Evolutionary conservation across 1,140 invertebrate species (phyloP).

Genomic region (Linepithema humile): DNA sequence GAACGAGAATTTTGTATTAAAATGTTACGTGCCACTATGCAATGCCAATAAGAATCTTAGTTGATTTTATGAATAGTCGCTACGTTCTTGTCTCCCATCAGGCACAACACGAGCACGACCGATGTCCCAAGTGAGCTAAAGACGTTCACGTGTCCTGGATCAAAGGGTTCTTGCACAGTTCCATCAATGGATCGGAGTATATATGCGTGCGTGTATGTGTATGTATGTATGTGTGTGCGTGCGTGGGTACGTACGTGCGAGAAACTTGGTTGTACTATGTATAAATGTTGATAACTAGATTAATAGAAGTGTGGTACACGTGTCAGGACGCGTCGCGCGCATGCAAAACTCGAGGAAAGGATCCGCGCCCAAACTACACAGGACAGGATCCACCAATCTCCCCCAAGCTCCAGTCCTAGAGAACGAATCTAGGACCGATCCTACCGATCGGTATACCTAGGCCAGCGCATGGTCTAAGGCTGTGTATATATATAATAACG

Average conservation of each 20-base stretch:
- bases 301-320: slow-evolving; percentile 81
- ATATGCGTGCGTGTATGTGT: slow-evolving; percentile 54
- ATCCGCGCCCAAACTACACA: not conserved
- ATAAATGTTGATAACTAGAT: slow-evolving; percentile 84
- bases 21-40: slow-evolving; percentile 40
- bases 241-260: slow-evolving; percentile 60
- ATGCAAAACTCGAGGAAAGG: not conserved
- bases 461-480: slow-evolving; percentile 47
- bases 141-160: not conserved
- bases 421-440: not conserved
- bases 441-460: not conserved
- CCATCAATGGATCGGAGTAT: slow-evolving; percentile 54
- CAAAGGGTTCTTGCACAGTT: slow-evolving; percentile 63
- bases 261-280: slow-evolving; percentile 79
- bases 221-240: no score
- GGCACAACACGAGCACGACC: slow-evolving; percentile 9
- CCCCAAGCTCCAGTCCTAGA: not conserved
- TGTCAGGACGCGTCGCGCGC: slow-evolving; percentile 71
- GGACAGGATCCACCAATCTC: not conserved
- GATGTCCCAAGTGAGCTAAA: not conserved
- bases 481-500: slow-evolving; percentile 71
- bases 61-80: slow-evolving; percentile 38
- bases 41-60: slow-evolving; percentile 32
- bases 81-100: not conserved
- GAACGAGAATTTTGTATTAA: slow-evolving; percentile 24